phyloP scores from a whole-genome alignment of 1,140 invertebrate species.

The Drosophila arizonae region DNA sequence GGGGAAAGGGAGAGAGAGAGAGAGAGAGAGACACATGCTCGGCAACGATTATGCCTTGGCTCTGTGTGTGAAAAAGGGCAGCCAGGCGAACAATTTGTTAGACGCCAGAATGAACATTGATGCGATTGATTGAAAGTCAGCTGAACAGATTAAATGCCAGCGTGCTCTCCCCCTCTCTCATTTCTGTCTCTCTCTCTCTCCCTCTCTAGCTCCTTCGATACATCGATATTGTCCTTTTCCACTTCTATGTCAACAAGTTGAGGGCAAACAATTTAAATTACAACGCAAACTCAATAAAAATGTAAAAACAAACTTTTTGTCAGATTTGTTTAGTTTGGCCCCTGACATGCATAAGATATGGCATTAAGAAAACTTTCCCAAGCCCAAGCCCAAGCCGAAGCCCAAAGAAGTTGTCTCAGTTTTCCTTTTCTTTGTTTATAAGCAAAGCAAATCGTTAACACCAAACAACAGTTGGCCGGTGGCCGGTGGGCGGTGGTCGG shows the following conservation, averaged over 20 bases:
- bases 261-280: conserved; percentile 77
- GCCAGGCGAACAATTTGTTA: conserved; percentile 70
- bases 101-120: conserved; percentile 77
- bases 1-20: too few species aligned
- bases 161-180: conserved; percentile 26
- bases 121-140: conserved; percentile 79
- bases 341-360: conserved; percentile 78
- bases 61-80: conserved; percentile 35
- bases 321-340: conserved; percentile 65
- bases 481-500: too few species aligned
- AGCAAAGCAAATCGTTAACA: conserved; percentile 71
- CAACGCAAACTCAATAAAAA: conserved; percentile 80
- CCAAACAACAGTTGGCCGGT: background rate
- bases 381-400: conserved; percentile 37
- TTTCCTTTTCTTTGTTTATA: conserved; percentile 45
- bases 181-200: conserved; percentile 1
- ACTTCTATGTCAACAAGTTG: conserved; percentile 65
- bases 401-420: conserved; percentile 31
- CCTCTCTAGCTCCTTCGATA: too few species aligned
- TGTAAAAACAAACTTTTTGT: conserved; percentile 64
- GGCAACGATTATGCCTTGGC: conserved; percentile 59
- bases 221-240: too few species aligned
- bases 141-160: conserved; percentile 67
- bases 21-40: conserved; percentile 17
- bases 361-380: conserved; percentile 27